Percentiles rank a stretch among this genome's conserved stretches.
These are phyloP conservation scores for Synanceia verrucosa DNA, from an alignment of 2,797 vertebrate species.

Conservation along the genomic window DNA sequence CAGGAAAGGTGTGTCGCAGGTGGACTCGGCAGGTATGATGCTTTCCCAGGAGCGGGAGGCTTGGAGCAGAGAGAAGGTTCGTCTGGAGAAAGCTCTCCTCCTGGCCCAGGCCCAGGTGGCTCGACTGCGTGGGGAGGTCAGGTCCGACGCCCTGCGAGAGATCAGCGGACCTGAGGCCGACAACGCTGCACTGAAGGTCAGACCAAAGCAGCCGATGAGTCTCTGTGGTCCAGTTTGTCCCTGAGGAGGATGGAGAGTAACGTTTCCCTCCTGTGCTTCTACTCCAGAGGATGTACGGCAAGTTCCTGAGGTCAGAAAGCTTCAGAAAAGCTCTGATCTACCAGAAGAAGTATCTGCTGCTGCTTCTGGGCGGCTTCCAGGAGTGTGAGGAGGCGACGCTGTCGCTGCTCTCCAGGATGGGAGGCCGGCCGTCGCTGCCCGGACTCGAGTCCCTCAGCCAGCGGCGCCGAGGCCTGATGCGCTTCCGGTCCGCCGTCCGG, in stretches of 20 bases:
- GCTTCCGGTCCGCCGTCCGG: slow-evolving; percentile 91
- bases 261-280: neutral
- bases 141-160: slow-evolving; percentile 85
- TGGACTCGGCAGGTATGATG: slow-evolving; percentile 74
- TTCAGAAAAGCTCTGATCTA: slow-evolving; percentile 97
- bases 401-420: slow-evolving; percentile 92
- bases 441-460: slow-evolving; percentile 81
- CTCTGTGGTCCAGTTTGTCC: neutral
- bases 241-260: neutral
- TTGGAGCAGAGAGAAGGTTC: slow-evolving; percentile 87
- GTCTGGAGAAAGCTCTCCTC: slow-evolving; percentile 88
- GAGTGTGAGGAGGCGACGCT: slow-evolving; percentile 96
- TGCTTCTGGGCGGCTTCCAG: slow-evolving; percentile 94
- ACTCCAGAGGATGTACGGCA: slow-evolving; percentile 92
- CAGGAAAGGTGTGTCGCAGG: slow-evolving; percentile 63
- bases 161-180: slow-evolving; percentile 85
- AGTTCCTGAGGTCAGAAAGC: slow-evolving; percentile 94
- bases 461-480: slow-evolving; percentile 85
- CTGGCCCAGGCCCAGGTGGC: slow-evolving; percentile 87
- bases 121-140: slow-evolving; percentile 87
- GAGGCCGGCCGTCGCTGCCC: slow-evolving; percentile 83
- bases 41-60: slow-evolving; percentile 88
- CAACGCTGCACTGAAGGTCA: slow-evolving; percentile 89
- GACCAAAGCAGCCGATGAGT: neutral
- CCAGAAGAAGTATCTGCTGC: slow-evolving; percentile 97